Evolutionary conservation across 2,797 vertebrate genomes (phyloP).

Genomic region (Capromys pilorides): DNA sequence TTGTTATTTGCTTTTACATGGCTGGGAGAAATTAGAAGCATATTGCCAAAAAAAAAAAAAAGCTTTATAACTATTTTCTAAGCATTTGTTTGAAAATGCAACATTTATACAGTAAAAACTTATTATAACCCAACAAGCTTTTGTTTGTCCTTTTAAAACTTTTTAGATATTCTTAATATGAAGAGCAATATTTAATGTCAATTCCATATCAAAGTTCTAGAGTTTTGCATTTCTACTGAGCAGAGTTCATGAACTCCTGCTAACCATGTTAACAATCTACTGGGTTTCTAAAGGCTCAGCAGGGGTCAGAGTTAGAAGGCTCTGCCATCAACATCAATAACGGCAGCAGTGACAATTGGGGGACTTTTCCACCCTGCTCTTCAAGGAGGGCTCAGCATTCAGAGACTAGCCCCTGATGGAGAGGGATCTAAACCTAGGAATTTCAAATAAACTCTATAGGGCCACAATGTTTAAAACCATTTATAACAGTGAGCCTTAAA

Average conservation of each 20-base stretch:
- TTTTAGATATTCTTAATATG: constrained; percentile 82
- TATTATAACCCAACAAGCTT: constrained; percentile 34
- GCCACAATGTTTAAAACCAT: not conserved
- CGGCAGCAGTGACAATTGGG: constrained; percentile 84
- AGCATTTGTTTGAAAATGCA: constrained; percentile 53
- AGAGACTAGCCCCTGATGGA: constrained; percentile 63
- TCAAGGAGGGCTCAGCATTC: constrained; percentile 73
- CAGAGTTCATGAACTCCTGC: constrained; percentile 90
- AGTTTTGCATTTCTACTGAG: constrained; percentile 88
- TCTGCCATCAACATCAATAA: constrained; percentile 88
- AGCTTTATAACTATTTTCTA: constrained; percentile 57
- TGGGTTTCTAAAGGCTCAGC: constrained; percentile 88
- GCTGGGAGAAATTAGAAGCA: constrained; percentile 30
- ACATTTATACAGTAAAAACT: constrained; percentile 38
- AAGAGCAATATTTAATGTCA: constrained; percentile 75
- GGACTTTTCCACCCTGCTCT: constrained; percentile 83
- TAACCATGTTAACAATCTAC: constrained; percentile 88
- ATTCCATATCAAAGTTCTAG: constrained; percentile 88
- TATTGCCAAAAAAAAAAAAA: constrained; percentile 50
- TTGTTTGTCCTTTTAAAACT: constrained; percentile 71
- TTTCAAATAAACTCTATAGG: constrained; percentile 34
- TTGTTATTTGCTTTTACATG: constrained; percentile 70
- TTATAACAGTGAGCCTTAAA: constrained; percentile 16
- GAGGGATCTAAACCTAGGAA: not conserved
- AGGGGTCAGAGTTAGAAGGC: constrained; percentile 87